Evolutionary conservation across 2,797 vertebrate genomes (phyloP), one percentile per base, ranked within the genome.

Genomic region (Coregonus suidteri): DNA sequence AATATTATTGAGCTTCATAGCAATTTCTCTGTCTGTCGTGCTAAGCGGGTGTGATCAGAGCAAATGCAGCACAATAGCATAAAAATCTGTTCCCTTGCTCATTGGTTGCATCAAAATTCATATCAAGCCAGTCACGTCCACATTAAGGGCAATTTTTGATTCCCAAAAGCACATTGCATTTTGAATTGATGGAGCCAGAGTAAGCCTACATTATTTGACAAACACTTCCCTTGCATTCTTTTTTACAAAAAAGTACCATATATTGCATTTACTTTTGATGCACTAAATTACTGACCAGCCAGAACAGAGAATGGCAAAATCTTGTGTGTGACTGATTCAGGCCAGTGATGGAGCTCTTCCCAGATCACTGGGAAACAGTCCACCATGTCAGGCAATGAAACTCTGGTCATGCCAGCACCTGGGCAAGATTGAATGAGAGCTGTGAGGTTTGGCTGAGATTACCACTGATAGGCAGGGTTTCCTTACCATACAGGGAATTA

Each of bases 361-460:
- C 70, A 72, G n/a, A 53, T 52, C 47, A 20, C 70, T 52, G 47
- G 47, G n/a, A 52, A 31, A 25, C 6, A 15, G 6, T 66, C 30
- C 65, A 66, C 13, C n/a, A 53, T 47, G 47, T 30, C 47, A 71
- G 70, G 47, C 13, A 25, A 7, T 25, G 13, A 59, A 47, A 47
- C 25, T 25, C 47, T 34, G 51, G 51, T 15, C 14, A 30, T 15
- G 31, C 31, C 65, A 67, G 65, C 20, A 53, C 35, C 66, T 56
- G 59, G 35, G 20, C 56, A 64, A 41, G 75, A 62, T 72, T 78
- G 76, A 68, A 75, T 71, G 4, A 66, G 77, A 69, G 52, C 73
- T 79, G 78, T 74, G 75, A 76, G 78, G 77, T 82, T 69, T 73
- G 65, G 41, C 82, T 73, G 53, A 77, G 67, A 75, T 73, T 47